Evolutionary conservation across 1,140 invertebrate species (phyloP), one percentile per base, ranked within the genome.

Genomic region (Drosophila serrata): DNA sequence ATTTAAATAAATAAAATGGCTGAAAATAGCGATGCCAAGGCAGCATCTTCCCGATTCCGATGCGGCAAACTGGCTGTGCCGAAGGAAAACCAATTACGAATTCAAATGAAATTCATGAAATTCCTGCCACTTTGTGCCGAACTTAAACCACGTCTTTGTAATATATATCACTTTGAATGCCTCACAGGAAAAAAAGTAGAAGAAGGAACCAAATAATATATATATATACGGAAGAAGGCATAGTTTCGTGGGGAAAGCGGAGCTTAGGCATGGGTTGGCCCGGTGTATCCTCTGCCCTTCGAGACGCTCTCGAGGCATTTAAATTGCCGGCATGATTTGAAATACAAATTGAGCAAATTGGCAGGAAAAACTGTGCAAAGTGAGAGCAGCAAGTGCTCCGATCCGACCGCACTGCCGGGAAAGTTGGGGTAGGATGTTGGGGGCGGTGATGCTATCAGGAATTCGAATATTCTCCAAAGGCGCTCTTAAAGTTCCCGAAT

Each of bases 31-130:
- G 40, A 75, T 55, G 60, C 48, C 69, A 27, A 48, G 37, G 48
- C 48, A 17, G 59, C 24, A 55, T 77, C 53, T 55, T 55, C 55
- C 40, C 53, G 37, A 53, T 56, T 75, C 45, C 60, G 60, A 51
- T 57, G 69, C 53, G 43, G 51, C 49, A 68, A 49, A 15, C 49
- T 53, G 49, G 31, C 31, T 35, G 31, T 31, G 49, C 49, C 8
- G 31, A 55, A 55, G 55, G 74, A 77, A 78, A 82, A 74, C 74
- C 74, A 82, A 82, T 82, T 81, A 81, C 79, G 75, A 82, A 81
- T 82, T 82, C 63, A 82, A 82, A 81, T 78, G 80, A 82, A 82
- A 82, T 81, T 82, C 80, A 81, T 81, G 79, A 82, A 81, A 82
- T 81, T 82, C 75, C 75, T 51, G 67, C 35, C 79, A 77, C 67